Evolutionary conservation across 2,888 invertebrate species (phyloP), one percentile per base, ranked within the genome.

Genomic region (Oasisia sp.): DNA sequence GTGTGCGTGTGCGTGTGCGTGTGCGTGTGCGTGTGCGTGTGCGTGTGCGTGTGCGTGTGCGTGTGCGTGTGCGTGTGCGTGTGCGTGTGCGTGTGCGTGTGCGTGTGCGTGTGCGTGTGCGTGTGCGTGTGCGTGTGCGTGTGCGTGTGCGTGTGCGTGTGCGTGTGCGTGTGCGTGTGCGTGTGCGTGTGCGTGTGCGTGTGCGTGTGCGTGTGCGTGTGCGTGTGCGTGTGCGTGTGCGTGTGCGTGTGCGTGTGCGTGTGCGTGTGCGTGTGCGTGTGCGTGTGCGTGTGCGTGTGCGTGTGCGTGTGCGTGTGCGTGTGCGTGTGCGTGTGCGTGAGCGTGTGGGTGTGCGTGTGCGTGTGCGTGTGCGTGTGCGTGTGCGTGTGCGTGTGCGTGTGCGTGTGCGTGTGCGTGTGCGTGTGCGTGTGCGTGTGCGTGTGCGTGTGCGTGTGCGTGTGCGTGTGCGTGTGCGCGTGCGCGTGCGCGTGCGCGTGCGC

Each of bases 61-160:
- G 91, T 92, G 58, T 89, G 92, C 91, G 92, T 94, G 92, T 94
- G 94, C 38, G 93, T 96, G 94, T 96, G 96, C 92, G 97, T 97
- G 94, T 93, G 92, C 92, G 93, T 92, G 91, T 92, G 92, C 91
- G 92, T 92, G 92, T 93, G 92, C 92, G 92, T 91, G 91, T 93
- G 92, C 92, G 91, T 93, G 92, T 93, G 92, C 93, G 92, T 92
- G 92, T 93, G 89, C 91, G 92, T 93, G 92, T 91, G 91, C 91
- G 89, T 90, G 92, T 92, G 92, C 50, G 92, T 92, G 92, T 92
- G 92, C 93, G 89, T 92, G 92, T 92, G 91, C 91, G 91, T 93
- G 92, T 92, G 91, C 93, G 92, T 92, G 92, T 93, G 92, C 91
- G 92, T 93, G 92, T 91, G 92, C 93, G 92, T 92, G 91, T 93